Percentiles rank a stretch among this genome's conserved stretches.
Evolutionary conservation across 2,113 vertebrate genomes (phyloP).

Genomic region (Chaenocephalus aceratus): DNA sequence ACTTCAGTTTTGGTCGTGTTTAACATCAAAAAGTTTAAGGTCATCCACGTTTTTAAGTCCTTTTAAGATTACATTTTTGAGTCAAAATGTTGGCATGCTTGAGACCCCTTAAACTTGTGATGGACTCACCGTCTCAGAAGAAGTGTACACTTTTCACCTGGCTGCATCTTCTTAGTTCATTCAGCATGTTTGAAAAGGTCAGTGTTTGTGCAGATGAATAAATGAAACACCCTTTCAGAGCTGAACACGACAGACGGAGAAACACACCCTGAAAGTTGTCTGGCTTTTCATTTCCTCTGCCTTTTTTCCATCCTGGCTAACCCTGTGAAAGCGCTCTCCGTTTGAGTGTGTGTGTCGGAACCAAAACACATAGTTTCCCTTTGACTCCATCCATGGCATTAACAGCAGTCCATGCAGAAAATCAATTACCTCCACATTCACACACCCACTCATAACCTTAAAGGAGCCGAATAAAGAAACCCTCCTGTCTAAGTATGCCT

Average conservation of each 20-base stretch:
- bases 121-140: background rate
- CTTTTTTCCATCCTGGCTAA: slow-evolving; percentile 48
- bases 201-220: background rate
- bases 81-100: background rate
- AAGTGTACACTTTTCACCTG: background rate
- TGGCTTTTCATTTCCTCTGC: slow-evolving; percentile 42
- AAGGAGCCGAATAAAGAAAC: slow-evolving; percentile 8
- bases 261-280: slow-evolving; percentile 36
- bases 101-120: background rate
- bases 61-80: background rate
- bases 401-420: slow-evolving; percentile 61
- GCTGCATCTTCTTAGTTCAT: background rate
- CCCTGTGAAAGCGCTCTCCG: slow-evolving; percentile 48
- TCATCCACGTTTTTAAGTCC: too few relatives aligned
- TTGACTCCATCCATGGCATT: slow-evolving; percentile 67
- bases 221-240: background rate
- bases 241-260: background rate
- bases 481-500: slow-evolving; percentile 1
- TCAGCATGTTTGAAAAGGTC: background rate
- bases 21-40: too few relatives aligned
- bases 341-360: slow-evolving; percentile 50
- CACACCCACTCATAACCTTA: slow-evolving; percentile 6
- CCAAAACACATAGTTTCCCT: slow-evolving; percentile 74
- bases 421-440: slow-evolving; percentile 42
- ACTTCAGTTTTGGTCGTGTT: too few relatives aligned